Evolutionary conservation across 2,113 vertebrate genomes (phyloP), one percentile per base, ranked within the genome.

Genomic region (Isurus oxyrinchus): DNA sequence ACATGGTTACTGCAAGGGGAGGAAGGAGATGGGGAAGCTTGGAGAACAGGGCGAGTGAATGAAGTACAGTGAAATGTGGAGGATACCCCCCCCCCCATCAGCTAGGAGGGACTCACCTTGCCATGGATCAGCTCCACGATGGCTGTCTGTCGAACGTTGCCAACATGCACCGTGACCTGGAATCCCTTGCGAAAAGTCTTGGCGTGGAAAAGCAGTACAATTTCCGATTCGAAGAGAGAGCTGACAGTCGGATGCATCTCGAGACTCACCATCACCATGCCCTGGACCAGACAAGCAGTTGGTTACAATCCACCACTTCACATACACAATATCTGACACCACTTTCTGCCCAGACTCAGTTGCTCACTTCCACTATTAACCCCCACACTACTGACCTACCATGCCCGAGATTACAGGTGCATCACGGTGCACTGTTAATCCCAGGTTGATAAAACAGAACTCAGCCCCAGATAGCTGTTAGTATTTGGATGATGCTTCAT

Each of bases 251-350:
- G 99, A 96, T 99, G 98, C 99, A 99, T 99, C 98, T 99, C 99
- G 0, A 99, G 99, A 97, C 99, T 99, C 97, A 99, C 99, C 99
- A 99, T 99, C 97, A 99, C 99, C 99, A 99, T 99, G 69, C 99
- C 99, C 99, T 99, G 97, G 44, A 96, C 97, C 35, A 97, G 96
- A 5, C 35, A 87, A 55, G 97, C 63, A 94, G 88, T 76, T 27
- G 96, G 96, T 69, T 84, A 61, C 96, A 55, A 7, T 87, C 44
- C 86, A 27, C 21, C n/a, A 40, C 35, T 14, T 40, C n/a, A 84
- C 11, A n/a, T n/a, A n/a, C n/a, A n/a, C n/a, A n/a, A n/a, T n/a
- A n/a, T 16, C 69, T 72, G 25, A 72, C 5, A 35, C 23, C 35
- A 81, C 11, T 31, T 31, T 31, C n/a, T 7, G 3, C 76, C 76